phyloP scores from a whole-genome alignment of 2,113 vertebrate species.

The Nesoenas mayeri region DNA sequence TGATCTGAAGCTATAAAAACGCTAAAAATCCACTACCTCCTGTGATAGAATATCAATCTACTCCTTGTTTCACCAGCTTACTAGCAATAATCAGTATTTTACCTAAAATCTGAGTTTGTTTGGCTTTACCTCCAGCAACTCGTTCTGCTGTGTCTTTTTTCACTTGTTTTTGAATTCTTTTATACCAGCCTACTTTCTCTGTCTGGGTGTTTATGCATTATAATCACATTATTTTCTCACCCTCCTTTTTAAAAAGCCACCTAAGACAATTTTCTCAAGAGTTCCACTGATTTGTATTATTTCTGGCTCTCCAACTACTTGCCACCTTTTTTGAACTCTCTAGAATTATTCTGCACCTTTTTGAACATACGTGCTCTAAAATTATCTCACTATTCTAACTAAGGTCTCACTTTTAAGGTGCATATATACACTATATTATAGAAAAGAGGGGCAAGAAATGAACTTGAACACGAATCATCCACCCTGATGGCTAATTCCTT shows the following conservation, averaged over 20 bases:
- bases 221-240: not conserved
- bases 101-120: not conserved
- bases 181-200: not conserved
- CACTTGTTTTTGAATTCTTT: not conserved
- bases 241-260: not conserved
- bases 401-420: not conserved
- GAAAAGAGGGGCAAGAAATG: not conserved
- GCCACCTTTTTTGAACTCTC: not conserved
- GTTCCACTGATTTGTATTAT: not conserved
- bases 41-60: not conserved
- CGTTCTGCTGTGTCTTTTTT: not conserved
- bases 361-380: not conserved
- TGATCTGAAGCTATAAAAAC: not conserved
- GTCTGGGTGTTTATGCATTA: not conserved
- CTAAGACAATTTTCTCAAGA: not conserved
- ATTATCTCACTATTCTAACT: not conserved
- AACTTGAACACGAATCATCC: not conserved
- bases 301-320: not conserved
- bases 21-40: not conserved
- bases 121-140: not conserved
- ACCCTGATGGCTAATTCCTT: not conserved
- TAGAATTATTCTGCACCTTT: not conserved
- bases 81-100: not conserved
- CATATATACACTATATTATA: not conserved
- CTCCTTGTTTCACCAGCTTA: not conserved